These are phyloP conservation scores for Conomelus anceps DNA, from an alignment of 2,888 invertebrate species.

Conservation along the genomic window DNA sequence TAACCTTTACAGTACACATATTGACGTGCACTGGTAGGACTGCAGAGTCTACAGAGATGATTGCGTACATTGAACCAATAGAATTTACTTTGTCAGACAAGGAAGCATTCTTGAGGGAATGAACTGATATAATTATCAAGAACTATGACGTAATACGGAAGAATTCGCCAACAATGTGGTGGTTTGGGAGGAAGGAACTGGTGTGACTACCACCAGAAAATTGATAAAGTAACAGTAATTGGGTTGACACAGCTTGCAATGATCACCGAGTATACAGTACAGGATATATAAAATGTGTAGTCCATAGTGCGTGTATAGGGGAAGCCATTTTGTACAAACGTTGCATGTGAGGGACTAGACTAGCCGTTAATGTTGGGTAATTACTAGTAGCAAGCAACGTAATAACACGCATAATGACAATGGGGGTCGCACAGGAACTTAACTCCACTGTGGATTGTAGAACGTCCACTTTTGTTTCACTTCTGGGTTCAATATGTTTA, in stretches of 20 bases:
- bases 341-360: background rate
- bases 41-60: background rate
- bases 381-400: background rate
- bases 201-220: background rate
- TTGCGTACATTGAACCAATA: background rate
- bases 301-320: background rate
- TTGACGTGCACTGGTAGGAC: too few relatives aligned
- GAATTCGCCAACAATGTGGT: background rate
- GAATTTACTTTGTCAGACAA: background rate
- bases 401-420: background rate
- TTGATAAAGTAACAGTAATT: background rate
- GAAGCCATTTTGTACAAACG: background rate
- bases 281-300: background rate
- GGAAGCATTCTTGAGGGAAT: background rate
- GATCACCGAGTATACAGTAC: background rate
- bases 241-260: background rate
- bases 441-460: background rate
- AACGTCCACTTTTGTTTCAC: too few relatives aligned
- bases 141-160: background rate
- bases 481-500: too few relatives aligned
- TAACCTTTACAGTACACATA: too few relatives aligned
- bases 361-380: background rate
- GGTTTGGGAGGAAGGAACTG: background rate
- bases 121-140: background rate
- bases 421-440: background rate